These are phyloP conservation scores for Pinctada fucata DNA, from an alignment of 2,888 invertebrate genomes.

Conservation along the genomic window DNA sequence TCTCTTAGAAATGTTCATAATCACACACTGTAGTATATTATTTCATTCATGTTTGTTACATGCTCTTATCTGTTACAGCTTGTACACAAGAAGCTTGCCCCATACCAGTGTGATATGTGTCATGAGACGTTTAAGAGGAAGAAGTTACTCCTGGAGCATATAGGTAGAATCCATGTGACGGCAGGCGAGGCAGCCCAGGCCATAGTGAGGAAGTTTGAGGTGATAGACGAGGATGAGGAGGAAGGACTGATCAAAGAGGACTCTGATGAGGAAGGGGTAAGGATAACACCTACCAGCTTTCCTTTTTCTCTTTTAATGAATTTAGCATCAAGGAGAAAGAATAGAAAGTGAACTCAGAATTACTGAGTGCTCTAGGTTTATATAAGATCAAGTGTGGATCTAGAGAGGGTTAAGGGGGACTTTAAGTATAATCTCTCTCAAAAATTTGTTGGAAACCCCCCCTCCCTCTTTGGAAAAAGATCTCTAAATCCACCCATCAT, in stretches of 20 bases:
- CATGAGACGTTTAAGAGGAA: conserved; percentile 72
- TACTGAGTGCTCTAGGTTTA: too few relatives aligned
- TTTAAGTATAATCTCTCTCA: too few relatives aligned
- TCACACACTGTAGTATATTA: not conserved
- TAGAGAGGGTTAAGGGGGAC: too few relatives aligned
- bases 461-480: too few relatives aligned
- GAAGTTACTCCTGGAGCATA: conserved; percentile 69
- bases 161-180: conserved; percentile 69
- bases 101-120: conserved; percentile 73
- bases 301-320: too few relatives aligned
- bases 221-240: conserved; percentile 67
- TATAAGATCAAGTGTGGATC: too few relatives aligned
- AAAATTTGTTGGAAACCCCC: too few relatives aligned
- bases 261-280: conserved; percentile 49
- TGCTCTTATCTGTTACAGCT: conserved; percentile 46
- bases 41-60: not conserved
- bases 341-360: too few relatives aligned
- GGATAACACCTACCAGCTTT: not conserved
- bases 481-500: too few relatives aligned
- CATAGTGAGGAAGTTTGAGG: conserved; percentile 65
- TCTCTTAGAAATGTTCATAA: too few relatives aligned
- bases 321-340: too few relatives aligned
- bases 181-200: conserved; percentile 70
- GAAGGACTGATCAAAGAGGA: conserved; percentile 31
- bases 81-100: conserved; percentile 70